phyloP scores from a whole-genome alignment of 1,140 invertebrate species.

The Argopecten irradians region DNA sequence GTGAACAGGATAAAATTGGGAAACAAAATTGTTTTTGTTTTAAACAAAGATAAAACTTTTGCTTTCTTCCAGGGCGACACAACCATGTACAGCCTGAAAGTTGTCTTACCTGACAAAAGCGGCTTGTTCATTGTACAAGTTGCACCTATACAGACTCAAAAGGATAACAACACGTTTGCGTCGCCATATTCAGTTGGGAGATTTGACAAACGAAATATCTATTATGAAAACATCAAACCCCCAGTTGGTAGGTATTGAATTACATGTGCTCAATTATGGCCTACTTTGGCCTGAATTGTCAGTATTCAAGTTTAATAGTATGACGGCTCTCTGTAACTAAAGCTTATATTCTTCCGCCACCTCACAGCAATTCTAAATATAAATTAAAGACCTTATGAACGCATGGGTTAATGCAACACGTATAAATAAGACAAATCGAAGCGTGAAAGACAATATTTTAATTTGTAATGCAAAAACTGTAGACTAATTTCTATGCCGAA shows the following conservation, averaged over 20 bases:
- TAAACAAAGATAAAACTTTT: neutral
- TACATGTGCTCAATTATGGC: neutral
- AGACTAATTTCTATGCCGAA: too few relatives aligned
- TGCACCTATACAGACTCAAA: neutral
- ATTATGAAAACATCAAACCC: neutral
- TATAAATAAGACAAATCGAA: too few relatives aligned
- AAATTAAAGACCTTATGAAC: too few relatives aligned
- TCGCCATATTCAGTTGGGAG: neutral
- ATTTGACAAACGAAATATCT: neutral
- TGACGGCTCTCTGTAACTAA: too few relatives aligned
- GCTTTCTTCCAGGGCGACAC: neutral
- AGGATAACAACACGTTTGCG: neutral
- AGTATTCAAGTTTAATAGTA: neutral
- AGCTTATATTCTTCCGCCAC: neutral
- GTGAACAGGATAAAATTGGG: too few relatives aligned
- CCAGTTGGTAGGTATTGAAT: neutral
- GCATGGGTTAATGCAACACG: too few relatives aligned
- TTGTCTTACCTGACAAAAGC: neutral
- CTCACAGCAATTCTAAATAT: too few relatives aligned
- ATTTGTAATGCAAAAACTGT: too few relatives aligned
- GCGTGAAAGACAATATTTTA: too few relatives aligned
- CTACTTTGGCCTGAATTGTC: neutral
- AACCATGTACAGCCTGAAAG: neutral
- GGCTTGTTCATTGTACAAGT: neutral
- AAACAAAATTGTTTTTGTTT: neutral